Percentiles rank a stretch among this genome's conserved stretches.
These are phyloP conservation scores for Dione juno DNA, from an alignment of 2,888 invertebrate genomes.

Conservation along the genomic window DNA sequence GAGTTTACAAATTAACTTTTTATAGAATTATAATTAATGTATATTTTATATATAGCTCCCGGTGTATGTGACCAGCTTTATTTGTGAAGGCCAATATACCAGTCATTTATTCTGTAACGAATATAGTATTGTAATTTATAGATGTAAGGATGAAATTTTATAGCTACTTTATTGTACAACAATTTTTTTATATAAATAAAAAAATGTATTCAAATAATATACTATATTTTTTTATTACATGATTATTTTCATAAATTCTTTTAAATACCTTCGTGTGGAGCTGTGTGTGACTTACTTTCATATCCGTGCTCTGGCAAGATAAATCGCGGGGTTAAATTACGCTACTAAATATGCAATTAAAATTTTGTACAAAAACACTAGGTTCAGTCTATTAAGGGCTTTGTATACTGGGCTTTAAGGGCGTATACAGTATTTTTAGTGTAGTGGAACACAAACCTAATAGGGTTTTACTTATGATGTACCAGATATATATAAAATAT, in stretches of 20 bases:
- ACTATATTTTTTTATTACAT: neutral
- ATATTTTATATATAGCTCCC: constrained; percentile 53
- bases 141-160: constrained; percentile 34
- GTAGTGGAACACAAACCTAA: no score
- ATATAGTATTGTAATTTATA: constrained; percentile 32
- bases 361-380: no score
- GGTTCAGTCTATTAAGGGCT: no score
- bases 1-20: neutral
- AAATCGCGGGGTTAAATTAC: no score
- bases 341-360: no score
- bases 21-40: neutral
- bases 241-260: neutral
- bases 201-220: constrained; percentile 16
- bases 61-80: constrained; percentile 57
- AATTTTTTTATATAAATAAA: constrained; percentile 47
- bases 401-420: no score
- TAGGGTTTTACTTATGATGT: no score
- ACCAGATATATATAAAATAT: no score
- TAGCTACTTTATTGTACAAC: constrained; percentile 37
- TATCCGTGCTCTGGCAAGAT: no score
- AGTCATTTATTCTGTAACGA: constrained; percentile 59
- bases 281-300: no score
- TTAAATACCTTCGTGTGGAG: no score
- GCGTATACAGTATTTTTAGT: no score
- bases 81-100: constrained; percentile 57